Evolutionary conservation across 2,888 invertebrate genomes (phyloP), one percentile per base, ranked within the genome.

Genomic region (Itoplectis maculator): DNA sequence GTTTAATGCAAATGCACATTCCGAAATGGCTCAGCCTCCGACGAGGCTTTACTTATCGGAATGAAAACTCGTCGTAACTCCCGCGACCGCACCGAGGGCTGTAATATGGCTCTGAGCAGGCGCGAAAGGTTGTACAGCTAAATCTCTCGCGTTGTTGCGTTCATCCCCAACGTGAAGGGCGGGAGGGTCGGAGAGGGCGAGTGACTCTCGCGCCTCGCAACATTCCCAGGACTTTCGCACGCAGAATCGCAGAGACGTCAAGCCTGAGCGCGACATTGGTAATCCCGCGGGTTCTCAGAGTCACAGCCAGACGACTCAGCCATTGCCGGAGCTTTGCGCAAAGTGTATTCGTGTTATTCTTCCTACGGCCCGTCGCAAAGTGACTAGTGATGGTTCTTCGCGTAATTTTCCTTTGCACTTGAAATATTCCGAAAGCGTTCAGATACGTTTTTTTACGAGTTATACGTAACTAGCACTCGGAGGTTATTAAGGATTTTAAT

Each of bases 31-130:
- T 56, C 42, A 23, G 29, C 23, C 23, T 13, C 8, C 18, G 56
- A 63, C 61, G 51, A 61, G 61, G 29, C 42, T 49, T 63, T 51
- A 69, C 69, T 77, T 77, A 69, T 77, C 69, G 51, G 51, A 69
- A 77, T 77, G 68, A 69, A 77, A 69, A 69, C 47, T 69, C 29
- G 56, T 56, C n/a, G 23, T 54, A 15, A 65, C 37, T n/a, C 51
- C 51, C 40, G 37, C 40, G 29, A 35, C n/a, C 23, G 49, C 29
- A 35, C 15, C 35, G n/a, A 37, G 29, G 37, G n/a, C 54, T 20
- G 40, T 23, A 9, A 29, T 54, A 45, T 11, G 18, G 66, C 49
- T 68, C 35, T 65, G 54, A 65, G 29, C 66, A 66, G 45, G 65
- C 51, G 37, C 61, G 23, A 68, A 74, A 59, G 63, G 20, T 20